Base-by-base conservation (phyloP, 2,113 vertebrate species). In the Entomyzon cyanotis region DNA sequence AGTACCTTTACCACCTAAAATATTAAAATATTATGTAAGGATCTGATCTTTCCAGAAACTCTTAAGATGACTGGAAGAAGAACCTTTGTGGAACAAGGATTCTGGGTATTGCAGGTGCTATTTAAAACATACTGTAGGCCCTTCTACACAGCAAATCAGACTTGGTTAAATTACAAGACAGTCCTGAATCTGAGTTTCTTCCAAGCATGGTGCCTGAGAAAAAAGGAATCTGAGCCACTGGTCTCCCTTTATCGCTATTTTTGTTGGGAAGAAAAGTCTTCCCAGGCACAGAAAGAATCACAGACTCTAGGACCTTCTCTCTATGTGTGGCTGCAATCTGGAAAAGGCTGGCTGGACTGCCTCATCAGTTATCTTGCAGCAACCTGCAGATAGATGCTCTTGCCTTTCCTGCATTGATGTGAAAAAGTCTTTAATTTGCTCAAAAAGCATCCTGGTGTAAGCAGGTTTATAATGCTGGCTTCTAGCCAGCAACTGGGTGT, bases 11-110 rank as follows among this genome's bases (percentile, higher is more conserved):
- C 12, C 30, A 88, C 16, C 27, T 81, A 78, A 87, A 94, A 88
- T 70, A 96, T n/a, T 80, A 85, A 93, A 22, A 76, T 74, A 25
- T 33, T 35, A 12, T 56, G 44, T 52, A 91, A 95, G 39, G 20
- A 46, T 50, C 44, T 92, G 73, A 94, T 93, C 84, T 82, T 82
- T 75, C n/a, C 93, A 73, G n/a, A 25, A 93, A 31, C 53, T 49
- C 31, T 62, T 73, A 55, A 73, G 31, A 83, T 10, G 24, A 94
- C 47, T 79, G 50, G 46, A 89, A 53, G 67, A 71, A 79, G 28
- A 91, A 75, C 21, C 46, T 79, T 63, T 31, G 25, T 59, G 69
- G 75, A 91, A 79, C 33, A 80, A 82, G 46, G 58, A 79, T n/a
- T 73, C 18, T 24, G 44, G 15, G 44, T 63, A 90, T 39, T 17